Base-by-base conservation (phyloP, 2,113 vertebrate species). In the Haemorhous mexicanus region DNA sequence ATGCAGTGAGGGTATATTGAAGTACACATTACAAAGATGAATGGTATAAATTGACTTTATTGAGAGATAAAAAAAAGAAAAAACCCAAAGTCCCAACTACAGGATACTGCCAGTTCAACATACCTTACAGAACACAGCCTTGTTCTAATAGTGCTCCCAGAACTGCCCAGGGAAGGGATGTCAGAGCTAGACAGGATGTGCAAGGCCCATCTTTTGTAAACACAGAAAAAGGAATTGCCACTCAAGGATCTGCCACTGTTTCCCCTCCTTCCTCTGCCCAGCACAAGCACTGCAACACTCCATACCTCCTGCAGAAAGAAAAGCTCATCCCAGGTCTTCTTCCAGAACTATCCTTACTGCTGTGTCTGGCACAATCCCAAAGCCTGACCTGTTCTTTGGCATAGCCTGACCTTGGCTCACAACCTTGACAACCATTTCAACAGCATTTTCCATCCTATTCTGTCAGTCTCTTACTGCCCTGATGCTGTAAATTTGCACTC, bases 351-450 rank as follows among this genome's bases (percentile, higher is more conserved):
- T 47, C 66, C 78, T 56, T 78, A 82, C 87, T 77, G 70, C 50
- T 55, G 11, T 33, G 66, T 55, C 78, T 94, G 82, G 82, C 76
- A 86, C 35, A 70, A 67, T 67, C 79, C 63, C 73, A 94, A 88
- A 86, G 64, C 56, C 68, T 81, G 76, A 75, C 72, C 93, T 64
- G 61, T 87, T 75, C 73, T 75, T 68, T 84, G 77, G 69, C 87
- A 93, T n/a, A 84, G 87, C 44, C 88, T 88, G 90, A 91, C 90
- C 91, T 92, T 89, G 81, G 58, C 64, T 91, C 49, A 87, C 62
- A 91, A 91, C 87, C 81, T 62, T 88, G 90, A 92, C 89, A 93
- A 92, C 32, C 68, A 90, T 84, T 84, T 87, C 52, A 81, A 89
- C 43, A 89, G 64, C 52, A 41, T 75, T 91, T 87, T 74, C 85